These are phyloP conservation scores for Gari tellinella DNA, from an alignment of 2,888 invertebrate species.

Conservation along the genomic window DNA sequence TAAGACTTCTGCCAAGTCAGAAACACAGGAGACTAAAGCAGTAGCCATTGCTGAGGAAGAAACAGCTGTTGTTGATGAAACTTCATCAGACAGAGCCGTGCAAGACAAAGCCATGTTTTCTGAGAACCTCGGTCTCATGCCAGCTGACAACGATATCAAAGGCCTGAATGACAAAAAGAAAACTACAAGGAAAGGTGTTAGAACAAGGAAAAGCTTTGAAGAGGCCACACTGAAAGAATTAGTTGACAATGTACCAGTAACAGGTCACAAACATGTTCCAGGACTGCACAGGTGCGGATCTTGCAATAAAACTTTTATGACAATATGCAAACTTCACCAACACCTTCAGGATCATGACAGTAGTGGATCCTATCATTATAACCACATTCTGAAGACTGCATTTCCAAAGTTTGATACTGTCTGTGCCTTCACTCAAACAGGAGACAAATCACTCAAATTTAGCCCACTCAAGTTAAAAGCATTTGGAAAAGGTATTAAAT, in stretches of 20 bases:
- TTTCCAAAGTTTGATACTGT: conserved; percentile 55
- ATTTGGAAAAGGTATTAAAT: conserved; percentile 15
- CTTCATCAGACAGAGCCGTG: not conserved
- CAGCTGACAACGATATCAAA: conserved; percentile 38
- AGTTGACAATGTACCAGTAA: conserved; percentile 7
- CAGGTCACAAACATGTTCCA: conserved; percentile 42
- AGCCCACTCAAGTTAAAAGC: conserved; percentile 4
- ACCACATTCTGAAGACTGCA: conserved; percentile 50
- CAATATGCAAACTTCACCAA: conserved; percentile 53
- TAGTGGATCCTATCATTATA: conserved; percentile 55
- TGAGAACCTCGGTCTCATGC: conserved; percentile 51
- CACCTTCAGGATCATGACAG: conserved; percentile 42
- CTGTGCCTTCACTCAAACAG: conserved; percentile 47
- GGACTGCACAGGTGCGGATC: conserved; percentile 46
- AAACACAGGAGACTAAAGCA: conserved; percentile 5
- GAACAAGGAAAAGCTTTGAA: conserved; percentile 41
- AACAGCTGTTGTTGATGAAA: not conserved
- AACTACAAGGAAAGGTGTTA: conserved; percentile 18
- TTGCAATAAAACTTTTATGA: conserved; percentile 33
- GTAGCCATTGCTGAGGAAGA: not conserved
- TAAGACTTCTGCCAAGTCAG: no score
- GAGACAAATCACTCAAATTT: not conserved
- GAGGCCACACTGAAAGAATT: not conserved
- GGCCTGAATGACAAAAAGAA: conserved; percentile 17
- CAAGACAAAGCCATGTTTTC: conserved; percentile 46